A percentile compares a stretch with the other conserved stretches of the same genome.
Conservation (phyloP, 2,113 vertebrate species). For the Ictalurus furcatus region DNA sequence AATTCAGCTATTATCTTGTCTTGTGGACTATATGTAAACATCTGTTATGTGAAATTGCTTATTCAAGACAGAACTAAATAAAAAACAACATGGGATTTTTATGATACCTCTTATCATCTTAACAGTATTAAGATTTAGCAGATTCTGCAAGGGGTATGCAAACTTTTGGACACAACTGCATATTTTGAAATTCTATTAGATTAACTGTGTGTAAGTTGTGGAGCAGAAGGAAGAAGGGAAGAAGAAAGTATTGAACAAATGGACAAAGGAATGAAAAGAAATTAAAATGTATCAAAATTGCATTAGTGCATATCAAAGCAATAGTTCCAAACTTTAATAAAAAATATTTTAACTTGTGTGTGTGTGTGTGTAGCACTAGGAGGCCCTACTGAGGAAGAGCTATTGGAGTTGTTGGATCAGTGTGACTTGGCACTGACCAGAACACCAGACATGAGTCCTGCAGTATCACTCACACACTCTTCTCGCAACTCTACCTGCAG, state of each 20-base stretch:
- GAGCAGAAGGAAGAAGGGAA: not conserved
- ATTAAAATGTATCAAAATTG: not conserved
- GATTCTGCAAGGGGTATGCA: too few relatives aligned
- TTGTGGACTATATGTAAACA: too few relatives aligned
- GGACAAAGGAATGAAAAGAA: not conserved
- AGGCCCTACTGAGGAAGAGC: conserved; percentile 83
- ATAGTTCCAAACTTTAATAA: not conserved
- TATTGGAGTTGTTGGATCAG: conserved; percentile 85
- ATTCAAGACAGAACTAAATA: too few relatives aligned
- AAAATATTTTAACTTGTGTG: not conserved
- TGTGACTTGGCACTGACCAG: conserved; percentile 82
- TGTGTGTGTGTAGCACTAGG: conserved; percentile 68
- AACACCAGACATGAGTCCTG: conserved; percentile 73
- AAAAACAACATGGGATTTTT: too few relatives aligned
- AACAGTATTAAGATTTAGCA: too few relatives aligned
- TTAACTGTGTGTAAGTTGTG: not conserved
- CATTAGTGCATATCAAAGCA: not conserved
- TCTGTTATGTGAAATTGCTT: too few relatives aligned
- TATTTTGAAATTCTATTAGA: not conserved
- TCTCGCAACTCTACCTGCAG: conserved; percentile 74
- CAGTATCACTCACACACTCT: conserved; percentile 56
- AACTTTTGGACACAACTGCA: too few relatives aligned
- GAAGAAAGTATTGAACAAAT: not conserved
- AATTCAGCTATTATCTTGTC: too few relatives aligned
- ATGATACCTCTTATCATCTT: too few relatives aligned